These are phyloP conservation scores for Nesoenas mayeri DNA, from an alignment of 2,113 vertebrate genomes.

Conservation along the genomic window DNA sequence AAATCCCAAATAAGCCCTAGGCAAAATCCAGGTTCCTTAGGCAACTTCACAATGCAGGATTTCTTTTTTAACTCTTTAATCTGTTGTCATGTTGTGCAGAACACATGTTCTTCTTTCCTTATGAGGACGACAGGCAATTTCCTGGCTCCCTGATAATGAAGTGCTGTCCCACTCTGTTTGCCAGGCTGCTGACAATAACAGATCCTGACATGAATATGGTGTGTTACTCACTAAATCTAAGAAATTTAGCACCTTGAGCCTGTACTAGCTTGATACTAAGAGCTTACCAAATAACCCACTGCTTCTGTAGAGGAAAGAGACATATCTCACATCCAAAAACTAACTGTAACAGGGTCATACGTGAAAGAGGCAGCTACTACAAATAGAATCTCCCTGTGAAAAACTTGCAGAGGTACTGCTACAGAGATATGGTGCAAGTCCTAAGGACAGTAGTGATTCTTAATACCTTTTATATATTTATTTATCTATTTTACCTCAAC, in stretches of 20 bases:
- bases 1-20: not conserved
- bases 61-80: conserved; percentile 33
- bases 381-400: not conserved
- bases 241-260: not conserved
- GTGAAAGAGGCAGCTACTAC: not conserved
- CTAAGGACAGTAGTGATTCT: not conserved
- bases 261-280: not conserved
- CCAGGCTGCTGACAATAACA: not conserved
- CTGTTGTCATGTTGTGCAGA: not conserved
- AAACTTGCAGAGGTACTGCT: not conserved
- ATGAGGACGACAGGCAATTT: not conserved
- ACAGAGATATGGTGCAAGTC: not conserved
- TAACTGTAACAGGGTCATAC: not conserved
- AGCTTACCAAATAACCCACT: not conserved
- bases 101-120: not conserved
- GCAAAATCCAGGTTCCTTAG: conserved; percentile 28
- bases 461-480: not conserved
- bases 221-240: not conserved
- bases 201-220: not conserved
- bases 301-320: not conserved
- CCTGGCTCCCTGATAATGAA: not conserved
- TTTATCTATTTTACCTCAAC: not conserved
- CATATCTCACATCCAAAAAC: not conserved
- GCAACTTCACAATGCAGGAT: not conserved
- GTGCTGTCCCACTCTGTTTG: not conserved